Evolutionary conservation across 2,888 invertebrate species (phyloP).

Genomic region (Invenusta paracnida): DNA sequence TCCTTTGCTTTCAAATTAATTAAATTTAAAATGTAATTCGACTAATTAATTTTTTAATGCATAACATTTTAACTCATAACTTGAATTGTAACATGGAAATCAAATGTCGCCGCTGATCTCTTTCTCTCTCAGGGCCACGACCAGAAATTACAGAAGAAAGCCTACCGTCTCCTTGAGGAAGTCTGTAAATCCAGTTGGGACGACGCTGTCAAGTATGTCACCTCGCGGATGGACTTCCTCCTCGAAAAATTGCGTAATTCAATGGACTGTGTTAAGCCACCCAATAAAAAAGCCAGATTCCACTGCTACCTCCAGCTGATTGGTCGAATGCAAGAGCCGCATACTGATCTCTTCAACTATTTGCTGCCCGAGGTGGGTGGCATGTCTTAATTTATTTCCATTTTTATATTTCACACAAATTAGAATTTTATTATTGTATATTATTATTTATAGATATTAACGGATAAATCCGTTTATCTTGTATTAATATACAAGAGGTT

Average conservation of each 20-base stretch:
- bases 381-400: neutral
- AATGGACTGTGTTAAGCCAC: slow-evolving; percentile 4
- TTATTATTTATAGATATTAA: too few relatives aligned
- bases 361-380: neutral
- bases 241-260: neutral
- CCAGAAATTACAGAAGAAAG: neutral
- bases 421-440: too few relatives aligned
- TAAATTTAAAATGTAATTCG: too few relatives aligned
- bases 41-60: too few relatives aligned
- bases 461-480: too few relatives aligned
- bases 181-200: neutral
- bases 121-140: neutral
- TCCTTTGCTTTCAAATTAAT: too few relatives aligned
- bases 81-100: too few relatives aligned
- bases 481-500: too few relatives aligned
- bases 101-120: too few relatives aligned
- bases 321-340: neutral
- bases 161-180: neutral
- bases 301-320: slow-evolving; percentile 3
- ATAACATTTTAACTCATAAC: too few relatives aligned
- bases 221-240: neutral
- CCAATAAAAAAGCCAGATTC: neutral
- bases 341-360: neutral
- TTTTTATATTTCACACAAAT: too few relatives aligned
- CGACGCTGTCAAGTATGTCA: neutral